phyloP scores from a whole-genome alignment of 2,113 vertebrate species.

The Gallinago undulata region DNA sequence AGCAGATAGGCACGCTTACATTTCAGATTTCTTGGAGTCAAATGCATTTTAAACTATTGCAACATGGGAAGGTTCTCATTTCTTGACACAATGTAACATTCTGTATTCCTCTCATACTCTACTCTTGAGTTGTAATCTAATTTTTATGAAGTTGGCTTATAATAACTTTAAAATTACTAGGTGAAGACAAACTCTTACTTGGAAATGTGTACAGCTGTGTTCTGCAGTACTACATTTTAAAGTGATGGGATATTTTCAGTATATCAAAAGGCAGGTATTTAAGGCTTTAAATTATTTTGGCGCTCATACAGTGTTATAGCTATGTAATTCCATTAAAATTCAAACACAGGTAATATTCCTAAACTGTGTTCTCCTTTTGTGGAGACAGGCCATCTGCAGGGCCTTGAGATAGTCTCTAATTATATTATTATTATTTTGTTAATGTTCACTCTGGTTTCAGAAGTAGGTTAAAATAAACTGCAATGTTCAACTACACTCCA shows the following conservation, averaged over 20 bases:
- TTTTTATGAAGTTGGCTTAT: background rate
- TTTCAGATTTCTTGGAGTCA: background rate
- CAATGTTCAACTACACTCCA: background rate
- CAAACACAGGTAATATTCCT: background rate
- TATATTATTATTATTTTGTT: background rate
- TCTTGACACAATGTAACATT: background rate
- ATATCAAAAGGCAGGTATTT: background rate
- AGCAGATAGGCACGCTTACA: conserved; percentile 7
- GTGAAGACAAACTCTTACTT: background rate
- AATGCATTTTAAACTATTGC: conserved; percentile 32
- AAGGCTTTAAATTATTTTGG: background rate
- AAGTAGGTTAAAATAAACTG: background rate
- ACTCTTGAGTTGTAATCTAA: background rate
- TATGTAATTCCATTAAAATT: background rate
- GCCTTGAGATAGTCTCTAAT: background rate
- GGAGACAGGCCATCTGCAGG: background rate
- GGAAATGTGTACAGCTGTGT: background rate
- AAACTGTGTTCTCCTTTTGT: background rate
- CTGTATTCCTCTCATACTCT: background rate
- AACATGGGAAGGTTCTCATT: conserved; percentile 56
- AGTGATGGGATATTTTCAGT: background rate
- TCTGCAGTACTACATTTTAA: background rate
- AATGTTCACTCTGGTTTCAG: background rate
- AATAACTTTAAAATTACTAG: background rate
- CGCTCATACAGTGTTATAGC: background rate